Conservation (phyloP, 1,140 invertebrate genomes). For the Orchesella cincta region DNA sequence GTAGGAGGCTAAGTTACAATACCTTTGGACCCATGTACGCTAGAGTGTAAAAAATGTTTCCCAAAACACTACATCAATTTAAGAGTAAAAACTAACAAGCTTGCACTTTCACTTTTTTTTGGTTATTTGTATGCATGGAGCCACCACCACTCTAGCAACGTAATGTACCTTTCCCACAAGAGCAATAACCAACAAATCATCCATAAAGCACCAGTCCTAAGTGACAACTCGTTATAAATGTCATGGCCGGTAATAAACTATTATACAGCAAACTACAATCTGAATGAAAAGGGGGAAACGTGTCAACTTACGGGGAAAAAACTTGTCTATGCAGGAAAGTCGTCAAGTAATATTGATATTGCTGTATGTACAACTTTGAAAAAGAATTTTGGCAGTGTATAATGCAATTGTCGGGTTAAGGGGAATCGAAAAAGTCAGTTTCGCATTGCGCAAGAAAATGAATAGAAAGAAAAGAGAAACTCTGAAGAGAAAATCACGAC, state of each 20-base stretch:
- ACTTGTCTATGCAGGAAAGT: constrained; percentile 10
- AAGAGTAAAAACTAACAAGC: background rate
- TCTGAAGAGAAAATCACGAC: no score
- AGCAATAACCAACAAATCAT: constrained; percentile 29
- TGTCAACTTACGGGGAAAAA: constrained; percentile 11
- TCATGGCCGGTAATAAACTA: constrained; percentile 18
- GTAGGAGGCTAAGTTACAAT: no score
- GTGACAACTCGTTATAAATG: constrained; percentile 27
- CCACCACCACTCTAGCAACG: background rate
- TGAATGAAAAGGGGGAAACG: constrained; percentile 1
- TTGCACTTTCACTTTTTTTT: background rate
- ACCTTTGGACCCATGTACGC: no score
- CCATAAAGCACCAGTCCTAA: constrained; percentile 9
- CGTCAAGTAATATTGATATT: background rate
- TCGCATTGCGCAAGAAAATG: constrained; percentile 23
- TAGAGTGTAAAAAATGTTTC: no score
- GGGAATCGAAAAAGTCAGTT: constrained; percentile 5
- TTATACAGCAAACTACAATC: background rate
- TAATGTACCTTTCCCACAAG: constrained; percentile 18
- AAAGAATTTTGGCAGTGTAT: background rate
- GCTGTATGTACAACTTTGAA: background rate
- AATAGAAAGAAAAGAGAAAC: no score
- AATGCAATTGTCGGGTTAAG: background rate
- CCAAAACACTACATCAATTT: no score
- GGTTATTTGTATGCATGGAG: no score